Percentiles rank a stretch among this genome's conserved stretches.
These are phyloP conservation scores for Saxicola maurus DNA, from an alignment of 2,797 vertebrate species.

Conservation along the genomic window DNA sequence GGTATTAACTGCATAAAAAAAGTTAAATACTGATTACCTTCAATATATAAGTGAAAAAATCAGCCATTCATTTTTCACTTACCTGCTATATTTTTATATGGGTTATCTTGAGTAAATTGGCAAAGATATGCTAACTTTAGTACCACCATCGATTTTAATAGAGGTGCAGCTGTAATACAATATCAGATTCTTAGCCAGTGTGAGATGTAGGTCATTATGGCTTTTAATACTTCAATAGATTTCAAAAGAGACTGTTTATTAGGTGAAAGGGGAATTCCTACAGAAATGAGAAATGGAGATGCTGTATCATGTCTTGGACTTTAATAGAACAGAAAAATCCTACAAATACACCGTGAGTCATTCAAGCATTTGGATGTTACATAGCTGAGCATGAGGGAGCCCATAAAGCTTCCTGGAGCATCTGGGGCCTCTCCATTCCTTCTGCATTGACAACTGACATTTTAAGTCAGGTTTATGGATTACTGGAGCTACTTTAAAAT, in stretches of 20 bases:
- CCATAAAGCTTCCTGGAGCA: not conserved
- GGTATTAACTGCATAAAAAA: not conserved
- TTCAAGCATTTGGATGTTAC: not conserved
- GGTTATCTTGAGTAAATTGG: not conserved
- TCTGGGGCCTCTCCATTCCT: not conserved
- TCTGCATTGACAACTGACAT: not conserved
- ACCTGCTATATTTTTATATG: no score
- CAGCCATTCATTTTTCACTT: no score
- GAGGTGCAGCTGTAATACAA: not conserved
- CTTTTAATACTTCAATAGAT: constrained; percentile 15
- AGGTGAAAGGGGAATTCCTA: constrained; percentile 6
- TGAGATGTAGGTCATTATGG: constrained; percentile 1
- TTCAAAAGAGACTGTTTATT: constrained; percentile 3
- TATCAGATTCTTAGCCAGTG: not conserved
- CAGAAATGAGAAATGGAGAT: not conserved
- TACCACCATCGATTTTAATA: not conserved
- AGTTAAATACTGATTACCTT: not conserved
- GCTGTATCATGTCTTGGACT: not conserved
- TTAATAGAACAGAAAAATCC: not conserved
- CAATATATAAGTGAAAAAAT: not conserved
- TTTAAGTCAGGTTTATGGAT: not conserved
- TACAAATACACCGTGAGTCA: not conserved
- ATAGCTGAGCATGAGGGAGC: not conserved
- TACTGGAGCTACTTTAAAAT: not conserved
- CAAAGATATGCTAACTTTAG: constrained; percentile 3